Evolutionary conservation across 2,113 vertebrate genomes (phyloP).

Genomic region (Dascyllus trimaculatus): DNA sequence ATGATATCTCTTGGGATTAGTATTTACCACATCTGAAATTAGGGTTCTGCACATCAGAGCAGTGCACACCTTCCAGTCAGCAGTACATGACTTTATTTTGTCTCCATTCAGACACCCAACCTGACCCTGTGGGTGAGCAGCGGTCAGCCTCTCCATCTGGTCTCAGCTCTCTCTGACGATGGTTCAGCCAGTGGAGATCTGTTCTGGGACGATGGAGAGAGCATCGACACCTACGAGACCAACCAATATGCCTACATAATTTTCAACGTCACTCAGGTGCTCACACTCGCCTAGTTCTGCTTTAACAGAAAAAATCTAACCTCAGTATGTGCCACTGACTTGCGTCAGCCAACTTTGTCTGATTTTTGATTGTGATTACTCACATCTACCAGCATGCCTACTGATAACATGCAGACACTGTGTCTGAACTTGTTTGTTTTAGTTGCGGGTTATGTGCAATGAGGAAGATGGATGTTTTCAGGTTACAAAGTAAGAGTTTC

Average conservation of each 20-base stretch:
- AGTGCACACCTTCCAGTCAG: neutral
- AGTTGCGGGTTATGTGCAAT: neutral
- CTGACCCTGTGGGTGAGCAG: constrained; percentile 83
- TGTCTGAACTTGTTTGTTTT: constrained; percentile 2
- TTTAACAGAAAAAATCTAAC: no score
- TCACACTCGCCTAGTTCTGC: neutral
- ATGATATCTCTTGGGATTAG: no score
- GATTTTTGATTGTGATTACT: no score
- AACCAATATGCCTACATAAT: constrained; percentile 85
- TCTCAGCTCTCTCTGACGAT: constrained; percentile 80
- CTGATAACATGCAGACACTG: neutral
- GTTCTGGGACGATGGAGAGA: constrained; percentile 91
- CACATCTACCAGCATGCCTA: neutral
- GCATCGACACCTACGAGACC: constrained; percentile 85
- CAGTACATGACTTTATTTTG: neutral
- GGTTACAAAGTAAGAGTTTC: no score
- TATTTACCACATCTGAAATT: no score
- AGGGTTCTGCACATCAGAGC: neutral
- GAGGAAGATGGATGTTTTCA: neutral
- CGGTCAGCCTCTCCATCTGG: constrained; percentile 85
- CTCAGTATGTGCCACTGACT: neutral
- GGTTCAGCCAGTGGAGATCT: constrained; percentile 86
- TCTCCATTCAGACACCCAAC: constrained; percentile 83
- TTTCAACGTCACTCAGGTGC: constrained; percentile 87
- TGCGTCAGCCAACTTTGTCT: no score